These are phyloP conservation scores for Trachythela sp. DNA, from an alignment of 64 coral and sea anemone species.

Conservation along the genomic window DNA sequence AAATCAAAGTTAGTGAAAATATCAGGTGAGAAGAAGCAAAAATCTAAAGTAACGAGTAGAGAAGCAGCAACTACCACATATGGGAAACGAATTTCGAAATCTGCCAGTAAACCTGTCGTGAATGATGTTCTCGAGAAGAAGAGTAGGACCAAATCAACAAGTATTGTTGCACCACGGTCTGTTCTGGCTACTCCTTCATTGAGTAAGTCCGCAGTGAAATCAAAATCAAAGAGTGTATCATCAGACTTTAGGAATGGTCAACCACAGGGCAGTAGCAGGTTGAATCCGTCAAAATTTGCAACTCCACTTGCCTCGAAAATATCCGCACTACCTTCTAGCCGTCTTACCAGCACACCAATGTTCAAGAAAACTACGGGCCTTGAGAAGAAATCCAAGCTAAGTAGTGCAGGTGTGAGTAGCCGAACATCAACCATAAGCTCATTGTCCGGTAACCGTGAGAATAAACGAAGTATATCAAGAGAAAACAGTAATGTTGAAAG, in stretches of 20 bases:
- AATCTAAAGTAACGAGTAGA: neutral
- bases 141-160: neutral
- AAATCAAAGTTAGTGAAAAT: conserved; percentile 16
- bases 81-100: neutral
- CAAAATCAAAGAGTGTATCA: conserved; percentile 7
- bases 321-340: neutral
- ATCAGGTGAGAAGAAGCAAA: neutral
- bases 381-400: neutral
- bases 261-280: neutral
- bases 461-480: neutral
- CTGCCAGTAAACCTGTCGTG: neutral
- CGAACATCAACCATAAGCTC: neutral
- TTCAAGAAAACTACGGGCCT: neutral
- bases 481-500: neutral
- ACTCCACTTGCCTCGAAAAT: neutral
- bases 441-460: neutral
- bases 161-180: neutral
- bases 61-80: neutral
- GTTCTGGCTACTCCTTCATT: neutral
- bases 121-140: neutral
- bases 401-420: no score
- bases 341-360: neutral
- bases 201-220: neutral
- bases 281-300: neutral
- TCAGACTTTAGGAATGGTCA: neutral